Evolutionary conservation across 2,113 vertebrate genomes (phyloP).

Genomic region (Hippocampus zosterae): DNA sequence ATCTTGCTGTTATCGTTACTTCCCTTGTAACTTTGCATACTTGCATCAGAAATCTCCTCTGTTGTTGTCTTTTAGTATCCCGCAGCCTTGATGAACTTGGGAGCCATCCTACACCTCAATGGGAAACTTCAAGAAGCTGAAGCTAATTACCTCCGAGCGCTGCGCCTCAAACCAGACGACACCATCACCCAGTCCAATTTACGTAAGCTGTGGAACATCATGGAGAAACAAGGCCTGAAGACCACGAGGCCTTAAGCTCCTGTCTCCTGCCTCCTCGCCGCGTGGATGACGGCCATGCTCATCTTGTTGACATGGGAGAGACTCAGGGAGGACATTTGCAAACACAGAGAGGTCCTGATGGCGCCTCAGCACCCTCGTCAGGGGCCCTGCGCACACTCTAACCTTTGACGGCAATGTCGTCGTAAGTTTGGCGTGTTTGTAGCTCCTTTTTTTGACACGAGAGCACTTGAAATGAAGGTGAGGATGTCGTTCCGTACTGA

Average conservation of each 20-base stretch:
- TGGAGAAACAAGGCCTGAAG: slow-evolving; percentile 97
- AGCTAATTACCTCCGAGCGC: slow-evolving; percentile 92
- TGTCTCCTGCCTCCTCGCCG: slow-evolving; percentile 28
- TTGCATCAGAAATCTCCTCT: slow-evolving; percentile 1
- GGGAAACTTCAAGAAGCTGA: slow-evolving; percentile 90
- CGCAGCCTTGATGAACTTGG: slow-evolving; percentile 96
- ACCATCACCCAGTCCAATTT: slow-evolving; percentile 97
- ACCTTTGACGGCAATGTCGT: slow-evolving; percentile 26
- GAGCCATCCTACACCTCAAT: slow-evolving; percentile 98
- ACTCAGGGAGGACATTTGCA: slow-evolving; percentile 44
- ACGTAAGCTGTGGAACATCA: slow-evolving; percentile 98
- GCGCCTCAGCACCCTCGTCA: slow-evolving; percentile 21
- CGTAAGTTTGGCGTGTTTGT: slow-evolving; percentile 28
- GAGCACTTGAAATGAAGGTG: slow-evolving; percentile 64
- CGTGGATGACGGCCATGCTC: slow-evolving; percentile 9
- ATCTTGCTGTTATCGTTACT: no score
- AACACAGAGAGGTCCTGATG: slow-evolving; percentile 21
- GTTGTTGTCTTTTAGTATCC: slow-evolving; percentile 79
- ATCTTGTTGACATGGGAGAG: slow-evolving; percentile 25
- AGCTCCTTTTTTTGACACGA: slow-evolving; percentile 19
- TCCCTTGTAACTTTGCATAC: neutral
- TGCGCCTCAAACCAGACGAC: slow-evolving; percentile 93
- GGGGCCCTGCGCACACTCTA: slow-evolving; percentile 41
- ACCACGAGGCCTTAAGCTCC: slow-evolving; percentile 81
- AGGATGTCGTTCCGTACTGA: slow-evolving; percentile 61